Conservation (phyloP, 2,888 invertebrate species). For the Melikaiella ostensackeni region DNA sequence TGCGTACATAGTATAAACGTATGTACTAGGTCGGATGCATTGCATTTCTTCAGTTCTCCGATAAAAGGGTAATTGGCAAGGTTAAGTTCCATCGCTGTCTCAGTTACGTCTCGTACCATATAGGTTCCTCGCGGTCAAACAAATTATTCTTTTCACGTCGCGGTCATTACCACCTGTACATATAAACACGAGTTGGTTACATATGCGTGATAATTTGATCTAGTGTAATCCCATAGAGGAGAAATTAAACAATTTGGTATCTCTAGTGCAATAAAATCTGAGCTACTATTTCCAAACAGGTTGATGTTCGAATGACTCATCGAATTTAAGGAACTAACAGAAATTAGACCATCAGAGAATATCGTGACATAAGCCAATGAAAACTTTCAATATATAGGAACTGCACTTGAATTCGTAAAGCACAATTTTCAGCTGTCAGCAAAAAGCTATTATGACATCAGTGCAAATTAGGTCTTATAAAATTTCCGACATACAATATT, state of each 20-base stretch:
- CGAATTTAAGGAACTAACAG: neutral
- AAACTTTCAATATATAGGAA: constrained; percentile 20
- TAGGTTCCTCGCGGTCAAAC: constrained; percentile 13
- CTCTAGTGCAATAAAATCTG: neutral
- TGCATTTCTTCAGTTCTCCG: constrained; percentile 11
- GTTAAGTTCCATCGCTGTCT: constrained; percentile 36
- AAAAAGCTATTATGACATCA: constrained; percentile 23
- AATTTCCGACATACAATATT: neutral
- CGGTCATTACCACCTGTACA: constrained; percentile 31
- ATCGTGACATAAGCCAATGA: constrained; percentile 24
- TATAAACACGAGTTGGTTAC: constrained; percentile 24
- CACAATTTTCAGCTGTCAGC: constrained; percentile 28
- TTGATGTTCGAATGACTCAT: neutral
- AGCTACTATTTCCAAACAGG: neutral
- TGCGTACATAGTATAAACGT: constrained; percentile 18
- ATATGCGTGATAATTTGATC: neutral
- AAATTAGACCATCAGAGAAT: neutral
- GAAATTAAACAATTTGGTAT: neutral
- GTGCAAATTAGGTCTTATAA: constrained; percentile 23
- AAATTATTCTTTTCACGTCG: constrained; percentile 38
- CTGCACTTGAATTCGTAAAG: constrained; percentile 31
- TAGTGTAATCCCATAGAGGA: neutral
- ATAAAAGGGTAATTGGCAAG: constrained; percentile 37
- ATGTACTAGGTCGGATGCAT: constrained; percentile 1
- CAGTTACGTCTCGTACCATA: constrained; percentile 16